Percentiles rank a stretch among this genome's conserved stretches.
These are phyloP conservation scores for Dasypogon diadema DNA, from an alignment of 2,888 invertebrate species.

Conservation along the genomic window DNA sequence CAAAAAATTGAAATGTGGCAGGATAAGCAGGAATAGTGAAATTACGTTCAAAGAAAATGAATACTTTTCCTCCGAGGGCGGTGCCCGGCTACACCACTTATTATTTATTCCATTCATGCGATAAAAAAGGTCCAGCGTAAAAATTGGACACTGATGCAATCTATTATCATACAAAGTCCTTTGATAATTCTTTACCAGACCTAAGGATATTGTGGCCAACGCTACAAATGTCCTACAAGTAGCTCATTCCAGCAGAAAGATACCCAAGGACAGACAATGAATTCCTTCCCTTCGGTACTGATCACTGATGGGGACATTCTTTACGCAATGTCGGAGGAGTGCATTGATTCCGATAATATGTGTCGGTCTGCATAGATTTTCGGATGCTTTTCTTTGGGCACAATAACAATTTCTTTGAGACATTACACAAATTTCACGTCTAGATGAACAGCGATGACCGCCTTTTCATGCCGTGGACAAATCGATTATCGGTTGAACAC, in stretches of 20 bases:
- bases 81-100: constrained; percentile 39
- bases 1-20: background rate
- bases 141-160: constrained; percentile 31
- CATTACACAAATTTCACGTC: constrained; percentile 50
- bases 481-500: constrained; percentile 49
- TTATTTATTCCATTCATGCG: constrained; percentile 37
- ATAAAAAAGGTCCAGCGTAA: constrained; percentile 46
- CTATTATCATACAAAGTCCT: constrained; percentile 44
- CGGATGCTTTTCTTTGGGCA: background rate
- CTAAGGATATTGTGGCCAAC: constrained; percentile 3
- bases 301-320: constrained; percentile 21
- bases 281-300: background rate
- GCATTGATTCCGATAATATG: constrained; percentile 35
- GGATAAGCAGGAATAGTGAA: background rate
- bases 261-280: constrained; percentile 16
- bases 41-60: constrained; percentile 14
- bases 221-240: background rate
- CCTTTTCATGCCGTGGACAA: constrained; percentile 49
- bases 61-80: constrained; percentile 19
- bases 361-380: constrained; percentile 4
- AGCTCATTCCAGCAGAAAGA: background rate
- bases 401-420: constrained; percentile 46
- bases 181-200: constrained; percentile 6
- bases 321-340: constrained; percentile 21
- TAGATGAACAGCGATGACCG: constrained; percentile 48